Evolutionary conservation across 2,797 vertebrate species (phyloP).

Genomic region (Alauda arvensis): DNA sequence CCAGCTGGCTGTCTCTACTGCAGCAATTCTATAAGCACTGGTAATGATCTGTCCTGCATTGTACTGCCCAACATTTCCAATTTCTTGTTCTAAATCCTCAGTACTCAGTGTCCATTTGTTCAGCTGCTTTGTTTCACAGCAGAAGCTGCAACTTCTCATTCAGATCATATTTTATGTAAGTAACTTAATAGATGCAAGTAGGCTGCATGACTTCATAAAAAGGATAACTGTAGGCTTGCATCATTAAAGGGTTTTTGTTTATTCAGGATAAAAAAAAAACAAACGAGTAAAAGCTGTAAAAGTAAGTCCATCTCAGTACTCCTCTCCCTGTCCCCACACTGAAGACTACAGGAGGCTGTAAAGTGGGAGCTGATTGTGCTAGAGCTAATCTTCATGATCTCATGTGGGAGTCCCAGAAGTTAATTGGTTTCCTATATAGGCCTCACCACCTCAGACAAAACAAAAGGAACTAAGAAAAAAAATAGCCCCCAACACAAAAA

Average conservation of each 20-base stretch:
- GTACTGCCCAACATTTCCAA: neutral
- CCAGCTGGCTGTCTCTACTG: neutral
- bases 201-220: neutral
- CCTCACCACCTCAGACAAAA: neutral
- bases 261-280: neutral
- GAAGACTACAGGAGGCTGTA: neutral
- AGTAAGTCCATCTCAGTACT: neutral
- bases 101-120: neutral
- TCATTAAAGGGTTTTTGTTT: neutral
- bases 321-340: neutral
- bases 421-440: neutral
- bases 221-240: neutral
- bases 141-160: neutral
- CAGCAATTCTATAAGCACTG: neutral
- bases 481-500: neutral
- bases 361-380: neutral
- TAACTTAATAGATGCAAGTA: neutral
- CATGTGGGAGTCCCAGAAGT: neutral
- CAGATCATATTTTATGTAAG: neutral
- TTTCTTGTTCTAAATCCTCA: neutral
- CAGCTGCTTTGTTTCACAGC: neutral
- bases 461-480: neutral
- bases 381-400: neutral
- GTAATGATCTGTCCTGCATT: neutral
- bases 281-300: neutral